A percentile compares a stretch with the other conserved stretches of the same genome.
phyloP scores from a whole-genome alignment of 2,797 vertebrate genomes.

The Trematomus bernacchii region DNA sequence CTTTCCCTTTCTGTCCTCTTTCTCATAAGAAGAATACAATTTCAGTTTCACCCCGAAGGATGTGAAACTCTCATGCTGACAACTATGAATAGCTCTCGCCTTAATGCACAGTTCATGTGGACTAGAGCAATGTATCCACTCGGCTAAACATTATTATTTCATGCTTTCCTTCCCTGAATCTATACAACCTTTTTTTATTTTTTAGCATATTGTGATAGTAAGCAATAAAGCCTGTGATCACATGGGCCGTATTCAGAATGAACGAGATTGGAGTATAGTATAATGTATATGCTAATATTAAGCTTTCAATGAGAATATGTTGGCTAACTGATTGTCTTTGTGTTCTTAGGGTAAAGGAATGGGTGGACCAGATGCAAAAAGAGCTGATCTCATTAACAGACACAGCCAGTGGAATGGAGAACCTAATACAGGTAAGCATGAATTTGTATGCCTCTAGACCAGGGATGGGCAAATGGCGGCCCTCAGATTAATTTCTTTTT shows the following conservation, averaged over 20 bases:
- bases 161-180: conserved; percentile 32
- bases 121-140: conserved; percentile 49
- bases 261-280: conserved; percentile 25
- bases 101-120: conserved; percentile 56
- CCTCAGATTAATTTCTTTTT: too few relatives aligned
- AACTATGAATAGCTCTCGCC: conserved; percentile 52
- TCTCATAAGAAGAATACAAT: conserved; percentile 50
- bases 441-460: neutral
- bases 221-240: conserved; percentile 21
- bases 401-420: conserved; percentile 88
- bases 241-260: neutral
- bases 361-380: conserved; percentile 97
- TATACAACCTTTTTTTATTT: neutral
- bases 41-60: conserved; percentile 46
- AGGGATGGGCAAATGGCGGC: too few relatives aligned
- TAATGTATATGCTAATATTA: neutral
- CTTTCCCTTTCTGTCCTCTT: conserved; percentile 30
- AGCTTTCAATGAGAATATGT: conserved; percentile 6
- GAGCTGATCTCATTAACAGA: conserved; percentile 91
- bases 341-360: conserved; percentile 91
- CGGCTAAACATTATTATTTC: conserved; percentile 61
- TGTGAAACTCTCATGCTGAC: conserved; percentile 42
- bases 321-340: conserved; percentile 26
- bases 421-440: conserved; percentile 87
- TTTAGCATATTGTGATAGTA: conserved; percentile 38